Base-by-base conservation (phyloP, 2,113 vertebrate genomes). In the Tachysurus vachellii region DNA sequence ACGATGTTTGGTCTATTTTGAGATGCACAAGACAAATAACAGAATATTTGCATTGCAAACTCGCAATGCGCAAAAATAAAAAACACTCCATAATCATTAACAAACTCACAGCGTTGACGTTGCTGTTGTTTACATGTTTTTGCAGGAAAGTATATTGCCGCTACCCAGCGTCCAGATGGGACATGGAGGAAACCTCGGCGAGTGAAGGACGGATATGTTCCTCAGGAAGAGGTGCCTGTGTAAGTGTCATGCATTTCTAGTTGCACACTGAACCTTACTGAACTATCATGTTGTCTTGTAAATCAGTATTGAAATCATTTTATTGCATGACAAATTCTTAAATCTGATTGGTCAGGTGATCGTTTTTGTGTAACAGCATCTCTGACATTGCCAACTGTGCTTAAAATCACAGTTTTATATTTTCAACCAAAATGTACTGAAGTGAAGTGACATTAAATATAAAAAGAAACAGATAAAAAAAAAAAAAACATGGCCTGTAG, bases 141-240 rank as follows among this genome's bases (percentile, higher is more conserved):
- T 66, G 68, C 89, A 99, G 98, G 98, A 85, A 98, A 97, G 93
- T 99, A 97, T 89, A 99, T 99, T 28, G 96, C 97, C 31, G 95
- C 97, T 82, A 98, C 98, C 61, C 98, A 99, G 94, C 94, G 98
- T 47, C 97, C 97, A 0, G 98, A 99, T 90, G 97, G 98, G 36
- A 97, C 97, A 17, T 99, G 97, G 97, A 95, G 97, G 91, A 99
- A 98, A 89, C 97, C 97, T 23, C 93, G 97, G 88, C 93, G 94
- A 80, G 97, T 98, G 87, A 97, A 97, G 92, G 97, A 98, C 47
- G 98, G 98, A 80, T 99, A 98, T 42, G 95, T 97, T 1, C 98
- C 98, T 0, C 98, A 98, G 93, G 98, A 98, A 91, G 97, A 99
- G 91, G 97, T 99, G 68, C 97, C 97, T 5, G 98, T 98, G 98